Evolutionary conservation across 2,888 invertebrate species (phyloP).

Genomic region (Drosophila ochracea): DNA sequence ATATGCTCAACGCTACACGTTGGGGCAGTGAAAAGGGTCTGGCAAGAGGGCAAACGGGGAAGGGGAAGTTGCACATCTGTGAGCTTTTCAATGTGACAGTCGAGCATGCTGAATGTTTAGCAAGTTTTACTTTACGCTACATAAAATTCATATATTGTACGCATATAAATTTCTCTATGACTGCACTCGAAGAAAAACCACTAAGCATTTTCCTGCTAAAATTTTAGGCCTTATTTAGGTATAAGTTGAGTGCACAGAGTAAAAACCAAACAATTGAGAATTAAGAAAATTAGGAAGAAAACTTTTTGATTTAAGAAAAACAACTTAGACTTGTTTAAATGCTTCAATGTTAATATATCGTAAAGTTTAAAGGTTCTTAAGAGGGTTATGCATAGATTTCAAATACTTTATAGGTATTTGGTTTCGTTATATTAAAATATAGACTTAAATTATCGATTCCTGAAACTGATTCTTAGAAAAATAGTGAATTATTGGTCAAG

Average conservation of each 20-base stretch:
- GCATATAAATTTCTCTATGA: conserved; percentile 19
- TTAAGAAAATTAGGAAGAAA: not conserved
- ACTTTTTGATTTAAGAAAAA: not conserved
- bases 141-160: conserved; percentile 58
- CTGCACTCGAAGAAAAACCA: not conserved
- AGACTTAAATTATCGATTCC: not conserved
- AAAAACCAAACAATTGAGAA: not conserved
- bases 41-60: not conserved
- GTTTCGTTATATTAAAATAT: rapidly evolving
- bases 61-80: conserved; percentile 25
- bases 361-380: not conserved
- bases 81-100: conserved; percentile 70
- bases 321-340: not conserved
- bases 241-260: not conserved
- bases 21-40: not conserved
- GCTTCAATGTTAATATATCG: not conserved
- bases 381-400: not conserved
- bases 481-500: rapidly evolving
- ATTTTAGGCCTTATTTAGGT: not conserved
- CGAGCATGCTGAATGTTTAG: conserved; percentile 61
- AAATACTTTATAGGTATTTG: not conserved
- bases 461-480: not conserved
- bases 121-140: conserved; percentile 66
- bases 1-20: conserved; percentile 13
- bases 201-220: not conserved